Base-by-base conservation (phyloP, 1,140 invertebrate genomes). In the Drosophila triauraria region DNA sequence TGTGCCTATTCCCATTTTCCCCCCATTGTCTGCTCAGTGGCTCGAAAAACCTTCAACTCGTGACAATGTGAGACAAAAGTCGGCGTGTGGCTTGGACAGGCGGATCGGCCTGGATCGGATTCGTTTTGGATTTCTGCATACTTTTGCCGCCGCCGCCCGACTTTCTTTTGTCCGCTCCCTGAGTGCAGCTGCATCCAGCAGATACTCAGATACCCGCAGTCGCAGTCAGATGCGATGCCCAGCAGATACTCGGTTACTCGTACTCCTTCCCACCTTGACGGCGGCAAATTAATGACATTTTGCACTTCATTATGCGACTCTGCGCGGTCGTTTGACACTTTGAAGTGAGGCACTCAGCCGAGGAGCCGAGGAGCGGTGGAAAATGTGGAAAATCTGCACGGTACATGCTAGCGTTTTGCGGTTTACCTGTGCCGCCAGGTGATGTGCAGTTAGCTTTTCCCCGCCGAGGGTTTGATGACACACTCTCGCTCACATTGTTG, bases 291-390 rank as follows among this genome's bases (percentile, higher is more conserved):
- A 90, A 90, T 90, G 87, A 85, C 78, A 91, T 91, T 90, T 90
- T 90, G 85, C 85, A 90, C 85, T 91, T 90, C 85, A 90, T 90
- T 90, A 90, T 90, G 86, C 78, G 84, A 78, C 84, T 87, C 82
- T 87, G 83, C 30, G 84, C 83, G 86, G 85, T 82, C 71, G 78
- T 85, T 88, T 88, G 85, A 90, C 85, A 90, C 86, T 90, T 90
- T 90, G 85, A 90, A 85, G 85, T 90, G 85, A 91, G 86, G 85
- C 85, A 90, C 75, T 91, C 86, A 82, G 71, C 86, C 75, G 86
- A 79, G 64, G 57, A 78, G 67, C 48, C 30, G 67, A 53, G 43
- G 38, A 43, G 35, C 38, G 2, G 17, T n/a, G 40, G 38, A 65
- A 44, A 44, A 47, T 40, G 46, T n/a, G 40, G 43, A 56, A 20